These are phyloP conservation scores for Echeneis naucrates DNA, from an alignment of 2,797 vertebrate genomes.

Conservation along the genomic window DNA sequence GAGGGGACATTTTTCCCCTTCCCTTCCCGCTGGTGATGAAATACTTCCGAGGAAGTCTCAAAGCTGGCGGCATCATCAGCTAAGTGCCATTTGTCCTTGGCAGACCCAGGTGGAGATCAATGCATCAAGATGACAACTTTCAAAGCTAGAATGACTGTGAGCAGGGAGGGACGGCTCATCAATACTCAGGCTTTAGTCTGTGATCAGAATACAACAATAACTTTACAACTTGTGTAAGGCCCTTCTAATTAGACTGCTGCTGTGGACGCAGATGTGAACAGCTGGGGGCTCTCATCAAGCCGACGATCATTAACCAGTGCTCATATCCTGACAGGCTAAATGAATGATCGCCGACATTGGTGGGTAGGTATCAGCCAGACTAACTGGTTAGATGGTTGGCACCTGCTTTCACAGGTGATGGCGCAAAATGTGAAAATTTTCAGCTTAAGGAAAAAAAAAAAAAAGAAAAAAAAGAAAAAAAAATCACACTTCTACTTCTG, in stretches of 20 bases:
- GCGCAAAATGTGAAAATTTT: constrained; percentile 5
- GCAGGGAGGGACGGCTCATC: constrained; percentile 42
- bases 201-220: constrained; percentile 59
- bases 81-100: constrained; percentile 82
- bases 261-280: constrained; percentile 71
- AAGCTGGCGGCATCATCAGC: constrained; percentile 76
- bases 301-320: constrained; percentile 63
- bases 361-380: constrained; percentile 27
- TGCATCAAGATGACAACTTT: constrained; percentile 71
- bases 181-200: constrained; percentile 44
- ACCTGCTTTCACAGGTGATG: constrained; percentile 17
- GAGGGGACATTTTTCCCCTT: constrained; percentile 8
- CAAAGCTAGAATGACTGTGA: constrained; percentile 50
- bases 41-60: constrained; percentile 64
- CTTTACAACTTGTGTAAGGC: constrained; percentile 40
- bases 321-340: constrained; percentile 60
- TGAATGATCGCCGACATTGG: constrained; percentile 55
- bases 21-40: constrained; percentile 57
- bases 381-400: constrained; percentile 9
- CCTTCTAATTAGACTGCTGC: constrained; percentile 60
- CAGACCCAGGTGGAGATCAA: constrained; percentile 57
- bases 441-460: too few species aligned
- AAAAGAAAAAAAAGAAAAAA: too few species aligned
- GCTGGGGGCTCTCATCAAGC: constrained; percentile 65
- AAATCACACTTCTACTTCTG: not conserved